Conservation (phyloP, 2,797 vertebrate genomes). For the Gadopsis marmoratus region DNA sequence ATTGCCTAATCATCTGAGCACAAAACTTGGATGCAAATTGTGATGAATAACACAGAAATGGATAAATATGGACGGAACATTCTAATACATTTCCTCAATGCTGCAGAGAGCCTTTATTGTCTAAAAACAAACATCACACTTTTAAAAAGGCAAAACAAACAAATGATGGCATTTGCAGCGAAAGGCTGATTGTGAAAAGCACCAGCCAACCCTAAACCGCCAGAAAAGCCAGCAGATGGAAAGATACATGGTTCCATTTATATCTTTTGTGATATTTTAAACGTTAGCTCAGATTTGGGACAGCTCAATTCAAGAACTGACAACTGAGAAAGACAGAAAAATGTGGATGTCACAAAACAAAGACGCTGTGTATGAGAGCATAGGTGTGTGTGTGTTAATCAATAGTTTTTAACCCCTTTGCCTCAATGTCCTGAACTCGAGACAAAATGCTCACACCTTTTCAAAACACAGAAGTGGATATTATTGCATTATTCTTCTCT, state of each 20-base stretch:
- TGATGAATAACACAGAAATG: background rate
- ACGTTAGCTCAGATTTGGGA: background rate
- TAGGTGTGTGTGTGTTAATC: background rate
- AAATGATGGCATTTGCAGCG: slow-evolving; percentile 15
- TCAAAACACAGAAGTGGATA: background rate
- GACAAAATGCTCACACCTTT: background rate
- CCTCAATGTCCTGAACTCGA: background rate
- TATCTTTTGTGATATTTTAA: slow-evolving; percentile 14
- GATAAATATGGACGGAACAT: background rate
- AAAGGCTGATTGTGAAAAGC: slow-evolving; percentile 10
- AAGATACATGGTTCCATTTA: slow-evolving; percentile 9
- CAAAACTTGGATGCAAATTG: background rate
- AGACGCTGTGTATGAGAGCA: background rate
- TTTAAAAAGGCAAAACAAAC: background rate
- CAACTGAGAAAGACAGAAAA: background rate
- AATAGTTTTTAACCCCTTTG: background rate
- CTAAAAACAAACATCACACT: background rate
- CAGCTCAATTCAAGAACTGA: background rate
- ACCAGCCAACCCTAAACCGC: background rate
- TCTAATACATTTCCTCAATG: background rate
- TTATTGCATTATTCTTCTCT: background rate
- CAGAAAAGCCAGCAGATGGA: slow-evolving; percentile 27
- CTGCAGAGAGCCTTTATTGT: slow-evolving; percentile 4
- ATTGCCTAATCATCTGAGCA: background rate
- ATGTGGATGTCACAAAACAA: background rate